Base-by-base conservation (phyloP, 2,797 vertebrate species). In the Spinibarbus caldwelli region DNA sequence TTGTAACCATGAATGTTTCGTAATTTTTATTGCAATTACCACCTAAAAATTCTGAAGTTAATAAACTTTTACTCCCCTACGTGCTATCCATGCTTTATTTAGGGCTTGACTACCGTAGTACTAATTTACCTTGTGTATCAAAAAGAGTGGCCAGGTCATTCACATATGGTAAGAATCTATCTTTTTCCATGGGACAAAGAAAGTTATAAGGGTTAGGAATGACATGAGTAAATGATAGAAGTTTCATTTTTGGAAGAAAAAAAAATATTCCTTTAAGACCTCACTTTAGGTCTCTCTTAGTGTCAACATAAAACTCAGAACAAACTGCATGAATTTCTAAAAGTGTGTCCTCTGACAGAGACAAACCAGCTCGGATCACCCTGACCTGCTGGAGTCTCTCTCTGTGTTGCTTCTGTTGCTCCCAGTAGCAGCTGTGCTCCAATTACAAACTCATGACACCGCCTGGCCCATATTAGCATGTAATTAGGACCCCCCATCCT, bases 371-470 rank as follows among this genome's bases (percentile, higher is more conserved):
- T 92, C 91, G 86, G 90, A 93, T 93, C 90, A 85, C 84, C 14
- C 67, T 93, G 93, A 95, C 94, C 93, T 92, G 86, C 92, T 93
- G 85, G 90, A 90, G 84, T 77, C 75, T 85, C 75, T 80, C 84
- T 57, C 79, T 64, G 49, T 80, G 90, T 90, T 75, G 67, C 90
- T 91, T 92, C 93, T 90, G 86, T 91, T 21, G 84, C 94, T 96
- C 95, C 95, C 95, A 85, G 93, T 94, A 95, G 95, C 95, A 96
- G 95, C 95, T 96, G 95, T 94, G 94, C 93, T 94, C 95, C 95
- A 96, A 95, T 96, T 96, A 96, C 94, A 95, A 93, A 95, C 94
- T 90, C 93, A 93, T 94, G 95, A 96, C 94, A 95, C 88, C 94
- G 88, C 90, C 92, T 94, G 94, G 92, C 95, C 95, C 90, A 93